These are phyloP conservation scores for Ferdinandea cuprea DNA, from an alignment of 2,888 invertebrate genomes.

Conservation along the genomic window DNA sequence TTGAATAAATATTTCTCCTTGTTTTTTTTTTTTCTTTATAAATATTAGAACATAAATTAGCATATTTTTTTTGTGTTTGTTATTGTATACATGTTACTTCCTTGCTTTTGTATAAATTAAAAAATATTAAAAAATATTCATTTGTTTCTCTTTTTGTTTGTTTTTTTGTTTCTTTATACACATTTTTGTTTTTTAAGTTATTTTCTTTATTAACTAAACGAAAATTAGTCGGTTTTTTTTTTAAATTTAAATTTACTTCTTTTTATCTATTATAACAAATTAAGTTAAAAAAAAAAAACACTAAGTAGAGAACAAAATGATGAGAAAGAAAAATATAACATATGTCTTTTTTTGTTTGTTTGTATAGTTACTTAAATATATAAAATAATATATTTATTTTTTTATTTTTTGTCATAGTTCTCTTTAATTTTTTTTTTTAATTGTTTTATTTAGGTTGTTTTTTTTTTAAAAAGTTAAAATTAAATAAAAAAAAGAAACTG, in stretches of 20 bases:
- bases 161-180: conserved; percentile 50
- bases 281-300: conserved; percentile 20
- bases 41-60: conserved; percentile 63
- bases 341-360: conserved; percentile 71
- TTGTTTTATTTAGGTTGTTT: conserved; percentile 49
- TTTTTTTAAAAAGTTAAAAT: conserved; percentile 58
- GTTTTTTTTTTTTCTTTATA: no score
- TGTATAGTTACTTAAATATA: conserved; percentile 70
- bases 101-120: conserved; percentile 63
- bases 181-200: conserved; percentile 36
- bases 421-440: conserved; percentile 38
- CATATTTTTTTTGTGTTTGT: conserved; percentile 56
- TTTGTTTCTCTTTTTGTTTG: conserved; percentile 38
- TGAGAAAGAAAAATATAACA: conserved; percentile 46
- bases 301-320: conserved; percentile 22
- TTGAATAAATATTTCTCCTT: conserved; percentile 63
- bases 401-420: conserved; percentile 59
- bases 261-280: conserved; percentile 37
- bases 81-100: conserved; percentile 48
- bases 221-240: conserved; percentile 17
- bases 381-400: conserved; percentile 52
- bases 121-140: conserved; percentile 58
- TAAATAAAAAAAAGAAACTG: conserved; percentile 64
- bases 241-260: conserved; percentile 24
- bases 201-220: conserved; percentile 30